phyloP scores from a whole-genome alignment of 2,888 invertebrate species.

The Tuta absoluta region DNA sequence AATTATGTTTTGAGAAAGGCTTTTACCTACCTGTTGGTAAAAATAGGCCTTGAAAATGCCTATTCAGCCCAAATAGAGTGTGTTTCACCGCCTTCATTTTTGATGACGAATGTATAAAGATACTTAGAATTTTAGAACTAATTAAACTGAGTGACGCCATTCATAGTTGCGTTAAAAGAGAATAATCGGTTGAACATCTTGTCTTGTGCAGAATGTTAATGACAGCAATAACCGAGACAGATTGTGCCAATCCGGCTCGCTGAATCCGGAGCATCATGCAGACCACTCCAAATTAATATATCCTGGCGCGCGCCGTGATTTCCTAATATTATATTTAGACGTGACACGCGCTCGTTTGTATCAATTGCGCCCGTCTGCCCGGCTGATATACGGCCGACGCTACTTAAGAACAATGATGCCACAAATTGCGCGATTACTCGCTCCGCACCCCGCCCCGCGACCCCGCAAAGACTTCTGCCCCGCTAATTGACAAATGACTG shows the following conservation, averaged over 20 bases:
- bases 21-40: too few species aligned
- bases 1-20: too few species aligned
- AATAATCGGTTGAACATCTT: not conserved
- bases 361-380: conserved; percentile 79
- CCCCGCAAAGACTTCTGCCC: conserved; percentile 56
- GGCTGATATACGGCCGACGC: conserved; percentile 78
- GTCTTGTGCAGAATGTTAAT: conserved; percentile 16
- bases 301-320: conserved; percentile 82
- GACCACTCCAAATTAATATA: conserved; percentile 79
- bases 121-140: too few species aligned
- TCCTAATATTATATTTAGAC: conserved; percentile 82
- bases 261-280: conserved; percentile 51
- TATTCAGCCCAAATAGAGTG: too few species aligned
- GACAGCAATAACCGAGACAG: conserved; percentile 7
- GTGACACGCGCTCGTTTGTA: conserved; percentile 81
- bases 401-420: conserved; percentile 80
- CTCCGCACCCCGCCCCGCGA: conserved; percentile 63
- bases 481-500: conserved; percentile 65
- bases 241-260: conserved; percentile 16
- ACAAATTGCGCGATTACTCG: conserved; percentile 78
- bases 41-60: too few species aligned
- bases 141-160: too few species aligned
- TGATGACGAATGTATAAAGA: too few species aligned
- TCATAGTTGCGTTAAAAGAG: not conserved
- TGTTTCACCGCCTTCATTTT: too few species aligned